phyloP scores from a whole-genome alignment of 2,113 vertebrate genomes.

The Poeciliopsis retropinna region DNA sequence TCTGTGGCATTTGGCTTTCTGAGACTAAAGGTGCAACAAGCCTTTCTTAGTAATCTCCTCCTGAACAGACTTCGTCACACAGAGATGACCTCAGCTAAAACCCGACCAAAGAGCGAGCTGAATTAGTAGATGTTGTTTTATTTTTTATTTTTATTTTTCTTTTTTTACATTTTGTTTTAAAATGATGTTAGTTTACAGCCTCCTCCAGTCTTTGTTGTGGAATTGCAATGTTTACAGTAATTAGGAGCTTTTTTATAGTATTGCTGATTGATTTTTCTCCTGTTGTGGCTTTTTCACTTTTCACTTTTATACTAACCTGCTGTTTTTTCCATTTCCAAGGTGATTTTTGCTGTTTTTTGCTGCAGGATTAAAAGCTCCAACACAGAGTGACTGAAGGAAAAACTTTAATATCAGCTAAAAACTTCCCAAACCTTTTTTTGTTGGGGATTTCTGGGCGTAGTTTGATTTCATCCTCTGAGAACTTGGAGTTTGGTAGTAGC shows the following conservation, averaged over 20 bases:
- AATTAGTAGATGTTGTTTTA: background rate
- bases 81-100: conserved; percentile 16
- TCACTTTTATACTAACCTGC: background rate
- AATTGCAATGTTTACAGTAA: background rate
- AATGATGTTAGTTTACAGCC: background rate
- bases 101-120: background rate
- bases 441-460: too few relatives aligned
- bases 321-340: background rate
- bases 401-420: too few relatives aligned
- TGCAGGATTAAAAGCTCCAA: background rate
- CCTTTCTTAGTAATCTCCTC: conserved; percentile 67
- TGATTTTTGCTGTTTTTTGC: background rate
- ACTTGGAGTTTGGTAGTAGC: too few relatives aligned
- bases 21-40: conserved; percentile 50
- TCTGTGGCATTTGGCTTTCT: conserved; percentile 61
- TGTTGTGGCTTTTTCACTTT: background rate
- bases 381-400: too few relatives aligned
- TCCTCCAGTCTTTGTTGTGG: background rate
- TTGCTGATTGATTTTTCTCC: background rate
- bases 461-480: too few relatives aligned
- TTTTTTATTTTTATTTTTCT: too few relatives aligned
- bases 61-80: conserved; percentile 8
- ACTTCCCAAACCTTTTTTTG: too few relatives aligned
- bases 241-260: background rate
- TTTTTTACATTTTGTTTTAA: background rate